These are phyloP conservation scores for Caenorhabditis tropicalis DNA, from an alignment of 1,140 invertebrate genomes.

Conservation along the genomic window DNA sequence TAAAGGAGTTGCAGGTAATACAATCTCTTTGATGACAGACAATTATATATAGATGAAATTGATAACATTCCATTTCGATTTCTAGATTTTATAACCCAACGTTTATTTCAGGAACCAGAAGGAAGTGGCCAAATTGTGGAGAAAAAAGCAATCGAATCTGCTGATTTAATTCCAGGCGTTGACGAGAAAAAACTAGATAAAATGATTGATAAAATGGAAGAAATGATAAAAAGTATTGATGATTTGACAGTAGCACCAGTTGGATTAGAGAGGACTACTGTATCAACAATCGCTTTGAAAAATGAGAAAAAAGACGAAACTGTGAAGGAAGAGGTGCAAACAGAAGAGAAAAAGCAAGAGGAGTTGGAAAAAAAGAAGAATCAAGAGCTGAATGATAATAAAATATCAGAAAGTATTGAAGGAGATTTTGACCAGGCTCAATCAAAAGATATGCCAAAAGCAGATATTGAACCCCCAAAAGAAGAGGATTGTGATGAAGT, in stretches of 20 bases:
- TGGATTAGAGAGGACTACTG: neutral
- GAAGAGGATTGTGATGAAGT: neutral
- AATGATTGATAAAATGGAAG: slow-evolving; percentile 36
- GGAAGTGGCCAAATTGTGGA: slow-evolving; percentile 12
- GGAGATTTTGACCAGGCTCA: slow-evolving; percentile 2
- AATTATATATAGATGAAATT: too few relatives aligned
- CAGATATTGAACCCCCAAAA: slow-evolving; percentile 14
- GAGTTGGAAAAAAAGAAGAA: too few relatives aligned
- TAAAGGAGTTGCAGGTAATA: neutral
- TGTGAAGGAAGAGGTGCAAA: neutral
- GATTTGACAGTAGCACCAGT: neutral
- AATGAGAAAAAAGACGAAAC: neutral
- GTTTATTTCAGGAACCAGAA: slow-evolving; percentile 11
- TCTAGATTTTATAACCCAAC: too few relatives aligned
- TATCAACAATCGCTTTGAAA: slow-evolving; percentile 2
- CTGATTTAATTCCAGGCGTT: neutral
- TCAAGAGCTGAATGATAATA: slow-evolving; percentile 10
- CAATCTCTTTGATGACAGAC: too few relatives aligned
- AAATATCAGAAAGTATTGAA: slow-evolving; percentile 27
- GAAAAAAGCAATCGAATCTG: slow-evolving; percentile 32
- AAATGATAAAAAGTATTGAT: slow-evolving; percentile 35
- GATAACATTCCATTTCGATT: too few relatives aligned
- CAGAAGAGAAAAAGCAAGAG: neutral
- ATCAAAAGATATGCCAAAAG: slow-evolving; percentile 24
- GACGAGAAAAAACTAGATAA: slow-evolving; percentile 29